Percentiles rank a stretch among this genome's conserved stretches.
These are phyloP conservation scores for Eueides isabella DNA, from an alignment of 1,140 invertebrate genomes.

Conservation along the genomic window DNA sequence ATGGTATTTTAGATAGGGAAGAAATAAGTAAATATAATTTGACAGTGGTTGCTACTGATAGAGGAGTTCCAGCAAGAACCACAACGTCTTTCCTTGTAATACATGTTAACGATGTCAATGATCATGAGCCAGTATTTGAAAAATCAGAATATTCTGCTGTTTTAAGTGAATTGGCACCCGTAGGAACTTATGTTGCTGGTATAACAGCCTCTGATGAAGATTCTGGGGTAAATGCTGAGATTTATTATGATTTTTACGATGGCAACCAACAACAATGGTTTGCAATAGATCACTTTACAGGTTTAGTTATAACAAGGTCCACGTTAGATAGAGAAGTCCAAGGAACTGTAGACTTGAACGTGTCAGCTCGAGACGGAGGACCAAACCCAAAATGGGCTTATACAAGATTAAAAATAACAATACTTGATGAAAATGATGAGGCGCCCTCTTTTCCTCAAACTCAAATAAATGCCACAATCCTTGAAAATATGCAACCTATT, in stretches of 20 bases:
- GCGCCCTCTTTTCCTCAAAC: conserved; percentile 90
- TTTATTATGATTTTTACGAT: conserved; percentile 93
- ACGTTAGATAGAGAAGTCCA: conserved; percentile 93
- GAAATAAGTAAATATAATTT: conserved; percentile 96
- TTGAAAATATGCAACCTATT: conserved; percentile 91
- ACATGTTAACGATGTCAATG: conserved; percentile 97
- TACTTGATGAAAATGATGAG: conserved; percentile 98
- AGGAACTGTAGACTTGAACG: conserved; percentile 91
- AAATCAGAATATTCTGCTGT: conserved; percentile 95
- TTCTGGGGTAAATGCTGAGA: conserved; percentile 93
- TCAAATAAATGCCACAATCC: conserved; percentile 88
- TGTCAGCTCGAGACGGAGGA: conserved; percentile 92
- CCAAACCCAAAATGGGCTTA: conserved; percentile 95
- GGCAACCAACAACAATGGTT: conserved; percentile 95
- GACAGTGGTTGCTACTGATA: conserved; percentile 94
- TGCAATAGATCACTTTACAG: conserved; percentile 90
- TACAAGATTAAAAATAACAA: conserved; percentile 93
- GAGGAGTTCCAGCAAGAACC: conserved; percentile 92
- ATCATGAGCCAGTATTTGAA: conserved; percentile 96
- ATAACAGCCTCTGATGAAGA: conserved; percentile 96
- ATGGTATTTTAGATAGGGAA: conserved; percentile 95
- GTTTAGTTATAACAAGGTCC: conserved; percentile 92
- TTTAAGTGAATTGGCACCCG: conserved; percentile 92
- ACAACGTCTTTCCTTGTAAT: conserved; percentile 93
- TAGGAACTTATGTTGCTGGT: conserved; percentile 93